A percentile compares a stretch with the other conserved stretches of the same genome.
Evolutionary conservation across 2,113 vertebrate species (phyloP).

Genomic region (Ictalurus furcatus): DNA sequence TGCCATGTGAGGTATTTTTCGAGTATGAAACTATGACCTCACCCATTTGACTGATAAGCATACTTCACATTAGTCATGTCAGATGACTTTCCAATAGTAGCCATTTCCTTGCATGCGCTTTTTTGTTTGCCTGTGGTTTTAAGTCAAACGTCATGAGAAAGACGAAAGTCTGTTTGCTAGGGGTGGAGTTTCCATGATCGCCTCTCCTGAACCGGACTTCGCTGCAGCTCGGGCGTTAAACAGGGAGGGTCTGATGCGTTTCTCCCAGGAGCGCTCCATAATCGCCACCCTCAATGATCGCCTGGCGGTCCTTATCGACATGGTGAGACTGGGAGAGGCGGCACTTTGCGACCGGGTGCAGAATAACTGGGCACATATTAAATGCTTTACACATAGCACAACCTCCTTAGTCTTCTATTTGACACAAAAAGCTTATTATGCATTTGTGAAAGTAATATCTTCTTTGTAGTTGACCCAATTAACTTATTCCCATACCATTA

Average conservation of each 20-base stretch:
- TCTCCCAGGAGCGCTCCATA: slow-evolving; percentile 63
- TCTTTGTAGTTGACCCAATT: slow-evolving; percentile 4
- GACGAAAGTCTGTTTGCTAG: slow-evolving; percentile 55
- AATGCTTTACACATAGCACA: slow-evolving; percentile 13
- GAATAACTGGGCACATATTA: neutral
- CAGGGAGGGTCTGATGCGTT: slow-evolving; percentile 61
- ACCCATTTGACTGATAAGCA: slow-evolving; percentile 14
- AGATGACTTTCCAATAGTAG: neutral
- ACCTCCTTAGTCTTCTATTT: neutral
- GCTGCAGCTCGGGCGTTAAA: slow-evolving; percentile 61
- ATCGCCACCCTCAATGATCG: slow-evolving; percentile 73
- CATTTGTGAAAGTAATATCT: slow-evolving; percentile 18
- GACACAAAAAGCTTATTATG: neutral
- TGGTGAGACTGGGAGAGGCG: slow-evolving; percentile 63
- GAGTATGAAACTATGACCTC: slow-evolving; percentile 12
- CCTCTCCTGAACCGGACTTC: slow-evolving; percentile 66
- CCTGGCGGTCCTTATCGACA: slow-evolving; percentile 68
- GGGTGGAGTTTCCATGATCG: slow-evolving; percentile 42
- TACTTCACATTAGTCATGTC: neutral
- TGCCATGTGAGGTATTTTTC: neutral
- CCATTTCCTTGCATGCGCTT: neutral
- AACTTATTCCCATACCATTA: neutral
- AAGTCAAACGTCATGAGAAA: slow-evolving; percentile 5
- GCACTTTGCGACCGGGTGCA: neutral
- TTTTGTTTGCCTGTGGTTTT: slow-evolving; percentile 31